Evolutionary conservation across 2,888 invertebrate species (phyloP).

Genomic region (Agrypnus murinus): DNA sequence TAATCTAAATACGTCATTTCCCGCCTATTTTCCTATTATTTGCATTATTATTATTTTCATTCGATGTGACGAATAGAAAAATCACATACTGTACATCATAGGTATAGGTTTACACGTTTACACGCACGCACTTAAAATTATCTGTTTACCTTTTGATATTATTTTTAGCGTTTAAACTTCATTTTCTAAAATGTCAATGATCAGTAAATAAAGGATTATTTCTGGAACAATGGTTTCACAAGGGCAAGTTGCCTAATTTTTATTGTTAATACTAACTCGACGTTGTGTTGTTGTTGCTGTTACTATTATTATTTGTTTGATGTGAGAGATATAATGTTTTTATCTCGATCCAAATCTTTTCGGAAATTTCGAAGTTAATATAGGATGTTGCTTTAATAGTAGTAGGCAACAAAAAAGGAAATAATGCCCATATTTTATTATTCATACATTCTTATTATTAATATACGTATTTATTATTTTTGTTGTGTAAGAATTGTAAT

Average conservation of each 20-base stretch:
- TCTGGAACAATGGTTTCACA: constrained; percentile 13
- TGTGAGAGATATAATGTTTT: not conserved
- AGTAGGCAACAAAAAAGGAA: too few species aligned
- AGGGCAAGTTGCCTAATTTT: constrained; percentile 36
- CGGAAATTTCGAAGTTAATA: too few species aligned
- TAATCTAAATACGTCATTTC: not conserved
- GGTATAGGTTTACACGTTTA: too few species aligned
- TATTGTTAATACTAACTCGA: not conserved
- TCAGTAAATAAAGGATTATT: constrained; percentile 30
- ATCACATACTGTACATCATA: too few species aligned
- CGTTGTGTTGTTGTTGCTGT: not conserved
- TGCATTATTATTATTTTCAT: not conserved
- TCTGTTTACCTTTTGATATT: constrained; percentile 7
- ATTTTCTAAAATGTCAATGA: constrained; percentile 12
- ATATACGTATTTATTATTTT: too few species aligned
- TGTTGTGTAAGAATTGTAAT: too few species aligned
- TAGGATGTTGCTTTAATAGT: too few species aligned
- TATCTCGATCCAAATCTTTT: too few species aligned
- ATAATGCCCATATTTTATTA: too few species aligned
- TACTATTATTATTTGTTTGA: not conserved
- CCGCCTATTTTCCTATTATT: not conserved
- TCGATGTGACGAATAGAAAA: too few species aligned
- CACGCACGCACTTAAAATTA: not conserved
- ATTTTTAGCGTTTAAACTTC: not conserved
- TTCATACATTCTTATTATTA: too few species aligned